These are phyloP conservation scores for Trochalopteron elliotii DNA, from an alignment of 2,113 vertebrate species.

Conservation along the genomic window DNA sequence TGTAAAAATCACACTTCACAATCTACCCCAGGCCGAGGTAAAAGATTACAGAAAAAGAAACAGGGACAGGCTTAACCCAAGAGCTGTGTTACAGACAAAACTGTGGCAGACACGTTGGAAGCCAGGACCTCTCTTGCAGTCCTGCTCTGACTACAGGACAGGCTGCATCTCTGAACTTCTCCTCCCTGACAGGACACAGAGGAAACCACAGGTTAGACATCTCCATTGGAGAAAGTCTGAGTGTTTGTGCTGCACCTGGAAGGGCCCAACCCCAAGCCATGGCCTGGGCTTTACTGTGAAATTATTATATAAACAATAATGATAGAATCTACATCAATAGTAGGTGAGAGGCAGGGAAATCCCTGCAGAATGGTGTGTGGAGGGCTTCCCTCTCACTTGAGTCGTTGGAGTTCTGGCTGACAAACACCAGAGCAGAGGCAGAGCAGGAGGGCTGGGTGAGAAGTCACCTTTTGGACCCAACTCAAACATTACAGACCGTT, in stretches of 20 bases:
- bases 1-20: background rate
- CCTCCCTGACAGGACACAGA: background rate
- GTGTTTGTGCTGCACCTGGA: background rate
- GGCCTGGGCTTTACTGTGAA: background rate
- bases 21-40: background rate
- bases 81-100: background rate
- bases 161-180: background rate
- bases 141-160: background rate
- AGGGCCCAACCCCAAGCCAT: background rate
- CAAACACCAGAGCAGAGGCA: background rate
- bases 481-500: constrained; percentile 14
- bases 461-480: constrained; percentile 9
- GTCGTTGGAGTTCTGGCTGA: background rate
- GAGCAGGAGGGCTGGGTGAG: background rate
- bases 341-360: background rate
- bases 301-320: background rate
- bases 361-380: background rate
- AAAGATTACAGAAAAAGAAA: background rate
- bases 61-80: background rate
- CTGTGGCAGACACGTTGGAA: background rate
- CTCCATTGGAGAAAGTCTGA: background rate
- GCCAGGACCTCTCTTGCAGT: background rate
- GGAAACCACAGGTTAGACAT: fast-evolving
- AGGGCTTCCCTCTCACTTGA: background rate
- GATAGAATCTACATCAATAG: background rate